These are phyloP conservation scores for Rhinichthys osculus DNA, from an alignment of 2,797 vertebrate species.

Conservation along the genomic window DNA sequence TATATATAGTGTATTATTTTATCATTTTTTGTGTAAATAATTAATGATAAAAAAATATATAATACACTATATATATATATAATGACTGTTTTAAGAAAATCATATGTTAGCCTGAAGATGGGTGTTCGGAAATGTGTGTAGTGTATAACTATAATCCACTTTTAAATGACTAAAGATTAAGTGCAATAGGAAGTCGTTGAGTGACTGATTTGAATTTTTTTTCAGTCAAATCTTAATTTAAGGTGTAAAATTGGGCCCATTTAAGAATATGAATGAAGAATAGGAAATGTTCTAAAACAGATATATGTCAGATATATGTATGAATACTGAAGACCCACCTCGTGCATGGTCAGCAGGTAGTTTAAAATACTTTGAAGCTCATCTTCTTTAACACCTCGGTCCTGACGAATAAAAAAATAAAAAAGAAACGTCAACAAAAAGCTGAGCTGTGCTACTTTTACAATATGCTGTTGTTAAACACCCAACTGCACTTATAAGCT, in stretches of 20 bases:
- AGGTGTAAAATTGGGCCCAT: background rate
- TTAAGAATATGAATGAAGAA: background rate
- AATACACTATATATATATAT: too few species aligned
- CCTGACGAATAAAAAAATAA: constrained; percentile 70
- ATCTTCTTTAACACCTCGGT: constrained; percentile 94
- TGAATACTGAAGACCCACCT: constrained; percentile 75
- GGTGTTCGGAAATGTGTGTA: background rate
- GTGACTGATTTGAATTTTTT: background rate
- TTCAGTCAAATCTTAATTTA: background rate
- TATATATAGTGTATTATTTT: too few species aligned
- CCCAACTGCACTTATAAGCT: background rate
- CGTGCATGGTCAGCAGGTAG: constrained; percentile 94
- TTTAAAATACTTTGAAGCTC: constrained; percentile 96
- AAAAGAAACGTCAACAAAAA: background rate
- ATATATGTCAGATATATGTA: background rate
- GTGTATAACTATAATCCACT: background rate
- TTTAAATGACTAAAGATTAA: background rate
- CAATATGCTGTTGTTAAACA: constrained; percentile 10
- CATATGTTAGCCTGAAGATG: background rate
- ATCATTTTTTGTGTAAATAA: too few species aligned
- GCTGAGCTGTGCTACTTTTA: background rate
- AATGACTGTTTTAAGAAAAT: too few species aligned
- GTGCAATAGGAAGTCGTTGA: background rate
- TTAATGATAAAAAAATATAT: too few species aligned
- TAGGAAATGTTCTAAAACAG: background rate